Conservation (phyloP, 1,140 invertebrate species). For the Zaprionus vittiger region DNA sequence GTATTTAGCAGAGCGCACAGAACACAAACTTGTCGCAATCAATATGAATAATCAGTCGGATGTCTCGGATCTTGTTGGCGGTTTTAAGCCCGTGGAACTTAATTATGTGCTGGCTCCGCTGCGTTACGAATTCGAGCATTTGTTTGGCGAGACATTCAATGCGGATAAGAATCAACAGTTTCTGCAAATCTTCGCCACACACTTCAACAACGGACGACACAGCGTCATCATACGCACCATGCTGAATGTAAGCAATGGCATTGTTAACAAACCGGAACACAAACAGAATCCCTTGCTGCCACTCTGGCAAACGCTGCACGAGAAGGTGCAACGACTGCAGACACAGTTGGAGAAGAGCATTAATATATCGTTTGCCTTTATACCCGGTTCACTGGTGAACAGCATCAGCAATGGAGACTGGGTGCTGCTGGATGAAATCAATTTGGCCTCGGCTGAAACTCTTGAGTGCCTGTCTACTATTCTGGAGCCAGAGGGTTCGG, state of each 20-base stretch:
- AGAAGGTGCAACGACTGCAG: slow-evolving; percentile 90
- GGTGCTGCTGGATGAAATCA: slow-evolving; percentile 99
- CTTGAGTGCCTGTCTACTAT: slow-evolving; percentile 97
- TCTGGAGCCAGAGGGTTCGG: slow-evolving; percentile 92
- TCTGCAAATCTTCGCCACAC: slow-evolving; percentile 91
- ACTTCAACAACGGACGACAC: slow-evolving; percentile 90
- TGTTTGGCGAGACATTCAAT: slow-evolving; percentile 93
- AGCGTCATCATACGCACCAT: slow-evolving; percentile 92
- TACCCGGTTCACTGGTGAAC: slow-evolving; percentile 96
- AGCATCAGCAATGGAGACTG: slow-evolving; percentile 96
- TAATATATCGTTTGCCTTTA: slow-evolving; percentile 94
- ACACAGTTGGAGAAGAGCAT: slow-evolving; percentile 89
- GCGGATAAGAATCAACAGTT: slow-evolving; percentile 93
- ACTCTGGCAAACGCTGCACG: slow-evolving; percentile 86
- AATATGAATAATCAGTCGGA: slow-evolving; percentile 99
- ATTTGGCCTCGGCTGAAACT: slow-evolving; percentile 97
- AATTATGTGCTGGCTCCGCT: slow-evolving; percentile 93
- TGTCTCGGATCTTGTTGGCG: slow-evolving; percentile 97
- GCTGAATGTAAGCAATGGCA: slow-evolving; percentile 88
- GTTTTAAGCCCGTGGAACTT: slow-evolving; percentile 98
- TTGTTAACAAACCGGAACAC: slow-evolving; percentile 83
- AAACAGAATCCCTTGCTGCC: slow-evolving; percentile 50
- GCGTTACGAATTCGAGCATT: slow-evolving; percentile 91
- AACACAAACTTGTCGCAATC: slow-evolving; percentile 95
- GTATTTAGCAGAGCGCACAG: slow-evolving; percentile 93